Conservation (phyloP, 1,140 invertebrate species). For the Lordiphosa clarofinis region DNA sequence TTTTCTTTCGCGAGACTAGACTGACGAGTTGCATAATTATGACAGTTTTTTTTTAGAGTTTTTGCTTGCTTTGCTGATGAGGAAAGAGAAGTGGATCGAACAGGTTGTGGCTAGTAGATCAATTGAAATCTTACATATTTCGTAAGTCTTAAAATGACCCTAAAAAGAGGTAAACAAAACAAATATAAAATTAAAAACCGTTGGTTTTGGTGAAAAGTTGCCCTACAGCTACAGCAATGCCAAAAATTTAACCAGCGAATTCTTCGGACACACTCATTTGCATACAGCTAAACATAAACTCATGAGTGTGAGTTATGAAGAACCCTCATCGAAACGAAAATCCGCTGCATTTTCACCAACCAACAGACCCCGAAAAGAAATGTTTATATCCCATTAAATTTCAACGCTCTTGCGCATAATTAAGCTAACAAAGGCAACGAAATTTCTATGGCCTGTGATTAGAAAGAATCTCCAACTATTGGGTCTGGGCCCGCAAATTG, state of each 20-base stretch:
- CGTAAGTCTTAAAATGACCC: not conserved
- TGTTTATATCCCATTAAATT: slow-evolving; percentile 73
- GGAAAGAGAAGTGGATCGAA: not conserved
- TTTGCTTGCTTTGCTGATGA: slow-evolving; percentile 23
- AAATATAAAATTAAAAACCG: slow-evolving; percentile 3
- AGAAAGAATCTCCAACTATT: slow-evolving; percentile 54
- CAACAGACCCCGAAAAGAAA: slow-evolving; percentile 37
- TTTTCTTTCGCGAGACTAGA: slow-evolving; percentile 49
- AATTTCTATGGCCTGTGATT: slow-evolving; percentile 66
- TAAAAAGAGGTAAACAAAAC: not conserved
- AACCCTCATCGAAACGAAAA: no score
- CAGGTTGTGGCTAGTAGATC: slow-evolving; percentile 6
- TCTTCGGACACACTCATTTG: slow-evolving; percentile 46
- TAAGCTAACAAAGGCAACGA: slow-evolving; percentile 46
- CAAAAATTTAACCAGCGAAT: slow-evolving; percentile 2
- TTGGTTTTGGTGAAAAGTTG: slow-evolving; percentile 32
- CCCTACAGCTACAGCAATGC: slow-evolving; percentile 17
- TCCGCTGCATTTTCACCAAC: slow-evolving; percentile 65
- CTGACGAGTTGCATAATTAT: slow-evolving; percentile 63
- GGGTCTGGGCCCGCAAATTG: slow-evolving; percentile 43
- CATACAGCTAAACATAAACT: slow-evolving; percentile 27
- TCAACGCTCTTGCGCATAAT: slow-evolving; percentile 73
- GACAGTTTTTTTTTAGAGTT: slow-evolving; percentile 38
- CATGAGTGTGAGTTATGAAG: slow-evolving; percentile 31
- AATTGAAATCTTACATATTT: slow-evolving; percentile 4